Base-by-base conservation (phyloP, 2,113 vertebrate species). In the Ceuthmochares aereus region DNA sequence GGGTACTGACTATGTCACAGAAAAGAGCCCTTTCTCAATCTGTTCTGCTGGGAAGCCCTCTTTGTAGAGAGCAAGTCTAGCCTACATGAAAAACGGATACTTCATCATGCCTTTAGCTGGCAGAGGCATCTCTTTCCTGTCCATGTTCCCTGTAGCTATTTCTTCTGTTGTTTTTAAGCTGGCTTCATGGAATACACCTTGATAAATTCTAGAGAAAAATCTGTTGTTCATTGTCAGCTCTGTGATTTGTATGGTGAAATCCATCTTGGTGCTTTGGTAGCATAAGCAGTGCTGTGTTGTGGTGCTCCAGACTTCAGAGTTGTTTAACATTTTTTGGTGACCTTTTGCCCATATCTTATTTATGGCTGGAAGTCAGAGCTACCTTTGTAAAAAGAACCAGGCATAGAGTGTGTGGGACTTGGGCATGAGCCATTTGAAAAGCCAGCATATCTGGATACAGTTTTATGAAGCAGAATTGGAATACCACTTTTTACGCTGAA, bases 101-200 rank as follows among this genome's bases (percentile, higher is more conserved):
- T 16, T 66, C 67, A n/a, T 67, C 32, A 4, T 72, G 26, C 29
- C 32, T 49, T 70, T 49, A 67, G n/a, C 34, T 67, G 37, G n/a
- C 54, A 82, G 49, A 84, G 70, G 21, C 54, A 29, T 82, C 60
- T 75, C 59, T 80, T 84, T 26, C 29, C 26, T 87, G 8, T 49
- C 19, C 2, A 0, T 59, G 6, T 79, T 49, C 32, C 23, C 15
- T 23, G 0, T 30, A 16, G 12, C 40, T 82, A 3, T 26, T 60
- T 84, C 55, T 69, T 55, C 22, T 15, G 10, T 36, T 37, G 7
- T 66, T 76, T 79, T 76, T 29, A 72, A 68, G 12, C 32, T 88
- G 49, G 3, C n/a, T 76, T 55, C 7, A 14, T 73, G n/a, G n/a
- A 72, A 52, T 49, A 64, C 21, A n/a, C 34, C 26, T 79, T 68